Conservation (phyloP, 2,797 vertebrate species). For the Clarias fuscus region DNA sequence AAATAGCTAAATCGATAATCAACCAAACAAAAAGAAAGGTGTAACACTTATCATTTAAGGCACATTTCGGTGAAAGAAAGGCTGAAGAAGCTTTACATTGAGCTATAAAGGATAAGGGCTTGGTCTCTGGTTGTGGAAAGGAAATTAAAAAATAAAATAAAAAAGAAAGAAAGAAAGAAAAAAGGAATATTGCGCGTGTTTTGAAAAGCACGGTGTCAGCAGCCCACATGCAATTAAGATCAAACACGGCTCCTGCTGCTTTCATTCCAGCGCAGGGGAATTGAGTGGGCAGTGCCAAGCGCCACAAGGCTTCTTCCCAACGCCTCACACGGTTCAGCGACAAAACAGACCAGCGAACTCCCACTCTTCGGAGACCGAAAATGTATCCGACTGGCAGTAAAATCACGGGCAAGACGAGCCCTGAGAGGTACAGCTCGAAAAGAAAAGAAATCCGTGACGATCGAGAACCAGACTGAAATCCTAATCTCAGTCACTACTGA, state of each 20-base stretch:
- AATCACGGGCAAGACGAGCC: constrained; percentile 27
- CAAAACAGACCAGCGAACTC: constrained; percentile 23
- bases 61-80: constrained; percentile 82
- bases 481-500: background rate
- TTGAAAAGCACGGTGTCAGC: constrained; percentile 69
- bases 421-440: constrained; percentile 25
- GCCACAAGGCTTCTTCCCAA: constrained; percentile 63
- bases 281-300: constrained; percentile 73
- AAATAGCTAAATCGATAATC: constrained; percentile 61
- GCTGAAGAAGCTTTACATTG: constrained; percentile 73
- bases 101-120: constrained; percentile 25
- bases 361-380: constrained; percentile 15
- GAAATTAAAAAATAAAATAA: constrained; percentile 27
- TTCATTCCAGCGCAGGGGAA: constrained; percentile 73
- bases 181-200: constrained; percentile 48
- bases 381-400: constrained; percentile 47
- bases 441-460: background rate
- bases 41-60: constrained; percentile 75
- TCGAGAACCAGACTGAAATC: background rate
- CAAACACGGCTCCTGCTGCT: constrained; percentile 74
- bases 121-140: constrained; percentile 31
- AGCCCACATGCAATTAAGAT: constrained; percentile 77
- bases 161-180: background rate
- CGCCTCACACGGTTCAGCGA: constrained; percentile 29
- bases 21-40: constrained; percentile 59